Evolutionary conservation across 2,888 invertebrate genomes (phyloP), one percentile per base, ranked within the genome.

Genomic region (Girardia tigrina): DNA sequence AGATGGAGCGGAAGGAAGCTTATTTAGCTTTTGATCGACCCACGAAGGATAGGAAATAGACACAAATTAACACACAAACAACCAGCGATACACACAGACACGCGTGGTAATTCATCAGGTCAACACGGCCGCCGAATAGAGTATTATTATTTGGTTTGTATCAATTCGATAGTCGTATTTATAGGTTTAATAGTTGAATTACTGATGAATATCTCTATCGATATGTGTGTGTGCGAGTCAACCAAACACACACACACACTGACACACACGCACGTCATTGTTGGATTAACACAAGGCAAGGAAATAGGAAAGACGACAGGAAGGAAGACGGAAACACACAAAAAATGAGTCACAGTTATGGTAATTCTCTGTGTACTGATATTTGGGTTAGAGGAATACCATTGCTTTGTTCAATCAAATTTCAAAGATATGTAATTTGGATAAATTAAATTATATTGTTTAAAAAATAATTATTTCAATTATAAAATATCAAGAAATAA

Each of bases 1-100:
- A 56, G 56, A 56, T 56, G 56, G 56, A 56, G 56, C 56, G 56
- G 56, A 56, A 56, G 56, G 56, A 56, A 56, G 56, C 56, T 56
- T 56, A 56, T 56, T 56, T 56, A 56, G 56, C 56, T 56, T 56
- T 56, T 56, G 56, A 56, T 56, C 56, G 56, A 56, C 56, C 56
- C 56, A 56, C 56, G 56, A 56, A 56, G 56, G 56, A 56, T 56
- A 56, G 56, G 56, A 56, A 56, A 56, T 56, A 56, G 56, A 56
- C 56, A 56, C 56, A 56, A 56, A 56, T 56, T 56, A 56, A 56
- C 56, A 56, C 56, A 56, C 56, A 20, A 23, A 56, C 56, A 56
- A 56, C 20, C n/a, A 56, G 8, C 23, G 23, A 16, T 23, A 56
- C n/a, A 56, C 56, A 56, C n/a, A 56, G 20, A 56, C 56, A n/a